phyloP scores from a whole-genome alignment of 2,113 vertebrate genomes.

The Phocoena sinus region DNA sequence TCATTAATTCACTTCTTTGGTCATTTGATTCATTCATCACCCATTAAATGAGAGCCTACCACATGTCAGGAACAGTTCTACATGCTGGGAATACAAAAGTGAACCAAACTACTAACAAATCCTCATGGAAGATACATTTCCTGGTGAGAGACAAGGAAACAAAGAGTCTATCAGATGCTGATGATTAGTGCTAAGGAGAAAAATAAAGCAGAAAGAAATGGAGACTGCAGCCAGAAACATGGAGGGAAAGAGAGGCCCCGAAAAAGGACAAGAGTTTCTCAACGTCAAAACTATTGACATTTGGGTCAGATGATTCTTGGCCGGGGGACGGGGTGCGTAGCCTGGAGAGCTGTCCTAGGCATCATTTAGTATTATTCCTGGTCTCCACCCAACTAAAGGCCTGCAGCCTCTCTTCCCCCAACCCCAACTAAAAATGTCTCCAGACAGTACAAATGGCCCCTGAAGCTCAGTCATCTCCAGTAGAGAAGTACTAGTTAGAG shows the following conservation, averaged over 20 bases:
- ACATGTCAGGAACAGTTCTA: background rate
- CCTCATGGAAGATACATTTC: background rate
- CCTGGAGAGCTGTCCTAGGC: background rate
- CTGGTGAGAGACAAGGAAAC: background rate
- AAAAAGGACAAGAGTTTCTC: background rate
- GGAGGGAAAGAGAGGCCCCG: no score
- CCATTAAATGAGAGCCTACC: background rate
- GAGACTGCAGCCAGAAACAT: background rate
- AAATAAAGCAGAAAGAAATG: background rate
- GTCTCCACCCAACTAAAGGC: background rate
- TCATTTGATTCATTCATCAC: background rate
- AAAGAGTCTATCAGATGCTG: background rate
- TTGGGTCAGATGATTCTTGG: background rate
- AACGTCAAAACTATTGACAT: background rate
- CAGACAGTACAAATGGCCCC: background rate
- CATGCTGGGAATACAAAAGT: background rate
- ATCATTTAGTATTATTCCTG: background rate
- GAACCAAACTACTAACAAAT: background rate
- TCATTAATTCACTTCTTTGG: background rate
- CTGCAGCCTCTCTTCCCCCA: background rate
- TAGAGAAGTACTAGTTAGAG: background rate
- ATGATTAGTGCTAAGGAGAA: background rate
- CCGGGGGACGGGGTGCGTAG: accelerated
- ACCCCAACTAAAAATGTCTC: background rate
- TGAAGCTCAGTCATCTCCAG: background rate